Percentiles rank a stretch among this genome's conserved stretches.
phyloP scores from a whole-genome alignment of 2,113 vertebrate species.

The mouse (Mus musculus) region GRCm39 chr3:139671001-139671500 shows the following conservation, averaged over 20 bases:
- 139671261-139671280: background rate
- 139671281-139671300: background rate
- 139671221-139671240: background rate
- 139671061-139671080: background rate
- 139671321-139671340: background rate
- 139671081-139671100: slow-evolving; percentile 33
- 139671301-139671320: background rate
- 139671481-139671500: background rate
- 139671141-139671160: background rate
- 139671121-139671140: background rate
- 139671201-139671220: background rate
- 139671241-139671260: background rate
- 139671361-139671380: background rate
- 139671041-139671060: slow-evolving; percentile 14
- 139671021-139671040: slow-evolving; percentile 28
- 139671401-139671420: background rate
- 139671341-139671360: background rate
- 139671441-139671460: background rate
- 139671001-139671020: background rate
- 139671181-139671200: background rate
- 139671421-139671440: background rate
- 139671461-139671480: background rate
- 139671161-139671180: background rate
- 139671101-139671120: background rate
- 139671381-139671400: background rate